Base-by-base conservation (phyloP, 30 jellyfish, hydroid and myxozoan species). In the Nemopilema nomurai region DNA sequence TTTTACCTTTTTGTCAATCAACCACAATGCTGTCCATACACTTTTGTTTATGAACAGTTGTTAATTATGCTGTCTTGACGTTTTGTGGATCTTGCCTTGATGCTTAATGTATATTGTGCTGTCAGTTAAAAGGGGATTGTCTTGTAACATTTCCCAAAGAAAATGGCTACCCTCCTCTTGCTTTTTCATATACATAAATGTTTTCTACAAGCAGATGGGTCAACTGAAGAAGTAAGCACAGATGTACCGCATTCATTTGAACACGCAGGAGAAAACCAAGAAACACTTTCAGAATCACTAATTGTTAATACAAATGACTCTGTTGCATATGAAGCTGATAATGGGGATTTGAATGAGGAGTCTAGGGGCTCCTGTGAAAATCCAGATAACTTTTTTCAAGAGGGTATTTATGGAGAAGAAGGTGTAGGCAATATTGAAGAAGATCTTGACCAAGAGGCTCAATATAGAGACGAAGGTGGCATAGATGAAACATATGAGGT, bases 181-280 rank as follows among this genome's bases (percentile, higher is more conserved):
- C 9, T 13, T 79, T 64, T 79, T 79, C 65, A 16, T 22, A 4
- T 79, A 50, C 74, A 83, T 84, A 82, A 77, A 69, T 78, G 72
- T 84, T 84, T 84, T 84, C 84, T 84, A 84, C 75, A 84, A 84
- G 93, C 93, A 84, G 93, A 78, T 84, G 87, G 84, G 41, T n/a
- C 84, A 31, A 24, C 71, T 33, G 89, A 80, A 64, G 22, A 62
- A 26, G 33, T 49, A 29, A 25, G 80, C 49, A 41, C 69, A 29
- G 50, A 26, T 8, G 69, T 69, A 29, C 69, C 25, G 49, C 50
- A 73, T 73, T 23, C 83, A 8, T 32, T 49, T 7, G 83, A 41
- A 22, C 23, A 73, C 33, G 17, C 83, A 7, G 70, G 41, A 23
- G 66, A 73, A 17, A 73, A 41, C 18, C 27, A 16, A 32, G 69